phyloP scores from a whole-genome alignment of 2,797 vertebrate species.

The Gadopsis bispinosus region DNA sequence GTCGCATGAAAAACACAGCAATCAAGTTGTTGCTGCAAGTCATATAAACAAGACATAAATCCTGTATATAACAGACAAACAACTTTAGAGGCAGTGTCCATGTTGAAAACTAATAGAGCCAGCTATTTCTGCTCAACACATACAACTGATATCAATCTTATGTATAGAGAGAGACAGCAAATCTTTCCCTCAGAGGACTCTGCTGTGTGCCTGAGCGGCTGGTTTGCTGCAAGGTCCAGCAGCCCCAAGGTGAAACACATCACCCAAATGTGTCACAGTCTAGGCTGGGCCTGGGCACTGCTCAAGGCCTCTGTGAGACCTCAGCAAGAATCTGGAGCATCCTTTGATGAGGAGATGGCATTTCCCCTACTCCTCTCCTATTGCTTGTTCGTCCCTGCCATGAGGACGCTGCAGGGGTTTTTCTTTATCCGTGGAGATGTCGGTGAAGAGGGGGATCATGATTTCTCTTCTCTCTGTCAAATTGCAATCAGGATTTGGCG shows the following conservation, averaged over 20 bases:
- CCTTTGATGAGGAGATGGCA: conserved; percentile 66
- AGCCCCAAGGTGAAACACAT: conserved; percentile 72
- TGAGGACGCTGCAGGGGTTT: conserved; percentile 16
- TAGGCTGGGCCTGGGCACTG: conserved; percentile 33
- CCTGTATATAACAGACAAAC: conserved; percentile 55
- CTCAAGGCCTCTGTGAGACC: conserved; percentile 68
- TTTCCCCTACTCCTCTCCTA: conserved; percentile 45
- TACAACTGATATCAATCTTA: conserved; percentile 37
- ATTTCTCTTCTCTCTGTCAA: conserved; percentile 41
- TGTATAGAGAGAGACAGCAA: conserved; percentile 41
- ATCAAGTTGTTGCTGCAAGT: conserved; percentile 43
- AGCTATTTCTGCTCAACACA: conserved; percentile 48
- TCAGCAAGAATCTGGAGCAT: conserved; percentile 70
- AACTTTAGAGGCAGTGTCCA: conserved; percentile 40
- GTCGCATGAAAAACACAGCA: conserved; percentile 37
- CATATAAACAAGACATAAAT: conserved; percentile 48
- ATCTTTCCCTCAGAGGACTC: conserved; percentile 36
- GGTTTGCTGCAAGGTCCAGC: conserved; percentile 54
- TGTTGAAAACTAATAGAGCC: conserved; percentile 43
- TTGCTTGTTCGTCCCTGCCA: conserved; percentile 51
- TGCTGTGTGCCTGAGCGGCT: conserved; percentile 43
- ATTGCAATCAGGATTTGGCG: conserved; percentile 32
- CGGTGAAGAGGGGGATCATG: conserved; percentile 41
- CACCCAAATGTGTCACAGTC: conserved; percentile 75
- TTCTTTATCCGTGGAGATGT: conserved; percentile 57